These are phyloP conservation scores for Deilephila elpenor DNA, from an alignment of 2,888 invertebrate species.

Conservation along the genomic window DNA sequence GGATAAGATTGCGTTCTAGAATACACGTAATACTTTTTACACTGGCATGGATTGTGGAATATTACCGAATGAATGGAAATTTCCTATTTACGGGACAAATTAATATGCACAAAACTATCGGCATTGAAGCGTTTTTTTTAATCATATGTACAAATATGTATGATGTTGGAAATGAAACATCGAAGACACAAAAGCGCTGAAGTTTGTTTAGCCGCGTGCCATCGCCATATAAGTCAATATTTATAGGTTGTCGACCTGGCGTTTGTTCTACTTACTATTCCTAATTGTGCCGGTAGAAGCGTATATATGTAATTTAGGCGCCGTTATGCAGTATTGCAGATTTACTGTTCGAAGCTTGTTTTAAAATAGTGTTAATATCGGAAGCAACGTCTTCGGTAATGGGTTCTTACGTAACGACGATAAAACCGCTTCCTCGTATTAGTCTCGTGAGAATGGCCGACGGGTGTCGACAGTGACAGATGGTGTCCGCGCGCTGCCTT, in stretches of 20 bases:
- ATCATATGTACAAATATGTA: conserved; percentile 41
- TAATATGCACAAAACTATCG: not conserved
- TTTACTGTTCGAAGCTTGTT: conserved; percentile 66
- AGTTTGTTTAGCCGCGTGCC: conserved; percentile 69
- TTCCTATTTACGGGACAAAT: not conserved
- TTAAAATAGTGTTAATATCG: conserved; percentile 57
- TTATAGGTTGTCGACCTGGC: conserved; percentile 72
- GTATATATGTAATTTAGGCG: conserved; percentile 62
- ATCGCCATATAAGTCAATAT: conserved; percentile 75
- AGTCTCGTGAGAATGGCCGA: conserved; percentile 33
- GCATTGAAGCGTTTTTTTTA: not conserved
- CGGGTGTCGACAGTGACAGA: conserved; percentile 23
- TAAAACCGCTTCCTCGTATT: conserved; percentile 72
- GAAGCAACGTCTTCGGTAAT: conserved; percentile 66
- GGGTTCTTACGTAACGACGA: conserved; percentile 71
- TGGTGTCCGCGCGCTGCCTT: not conserved
- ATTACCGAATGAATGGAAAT: too few relatives aligned
- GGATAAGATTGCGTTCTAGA: too few relatives aligned
- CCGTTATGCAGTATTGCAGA: conserved; percentile 64
- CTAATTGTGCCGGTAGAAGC: conserved; percentile 59
- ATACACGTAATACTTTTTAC: too few relatives aligned
- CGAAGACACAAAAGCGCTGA: conserved; percentile 48
- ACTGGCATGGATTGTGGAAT: too few relatives aligned
- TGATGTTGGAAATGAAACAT: conserved; percentile 50
- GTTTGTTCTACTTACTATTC: conserved; percentile 55